Evolutionary conservation across 2,888 invertebrate genomes (phyloP).

Genomic region (Hipparchia semele): DNA sequence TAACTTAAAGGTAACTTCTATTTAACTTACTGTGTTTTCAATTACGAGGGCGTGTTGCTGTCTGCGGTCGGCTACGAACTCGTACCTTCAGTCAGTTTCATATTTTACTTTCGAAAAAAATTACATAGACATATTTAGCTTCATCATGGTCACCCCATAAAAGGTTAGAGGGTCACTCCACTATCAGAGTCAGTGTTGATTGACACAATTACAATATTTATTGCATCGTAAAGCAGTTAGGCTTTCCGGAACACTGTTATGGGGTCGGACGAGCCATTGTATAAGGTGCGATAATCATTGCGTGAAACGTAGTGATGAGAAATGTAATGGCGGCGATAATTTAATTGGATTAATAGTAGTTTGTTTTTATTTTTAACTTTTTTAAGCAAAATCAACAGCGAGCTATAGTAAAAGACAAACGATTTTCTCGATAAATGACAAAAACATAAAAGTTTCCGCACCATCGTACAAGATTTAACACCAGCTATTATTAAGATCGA

Average conservation of each 20-base stretch:
- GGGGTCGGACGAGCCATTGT: slow-evolving; percentile 7
- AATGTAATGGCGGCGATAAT: neutral
- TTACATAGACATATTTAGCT: neutral
- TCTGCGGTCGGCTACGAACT: no score
- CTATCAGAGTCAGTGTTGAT: slow-evolving; percentile 27
- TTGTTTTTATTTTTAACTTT: neutral
- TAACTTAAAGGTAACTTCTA: no score
- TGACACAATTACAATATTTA: slow-evolving; percentile 36
- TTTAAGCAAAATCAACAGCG: no score
- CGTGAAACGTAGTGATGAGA: neutral
- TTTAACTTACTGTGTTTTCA: no score
- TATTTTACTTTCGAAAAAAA: no score
- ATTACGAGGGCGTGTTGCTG: no score
- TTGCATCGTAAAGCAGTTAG: slow-evolving; percentile 35
- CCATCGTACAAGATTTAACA: no score
- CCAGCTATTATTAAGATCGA: no score
- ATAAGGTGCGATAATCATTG: slow-evolving; percentile 11
- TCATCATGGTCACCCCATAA: neutral
- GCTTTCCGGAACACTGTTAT: slow-evolving; percentile 22
- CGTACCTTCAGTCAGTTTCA: no score
- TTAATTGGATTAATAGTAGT: slow-evolving; percentile 2
- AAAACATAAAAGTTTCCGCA: no score
- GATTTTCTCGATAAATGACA: no score
- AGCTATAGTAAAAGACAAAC: no score
- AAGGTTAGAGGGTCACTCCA: slow-evolving; percentile 7